These are phyloP conservation scores for Chloropsis hardwickii DNA, from an alignment of 2,113 vertebrate species.

Conservation along the genomic window DNA sequence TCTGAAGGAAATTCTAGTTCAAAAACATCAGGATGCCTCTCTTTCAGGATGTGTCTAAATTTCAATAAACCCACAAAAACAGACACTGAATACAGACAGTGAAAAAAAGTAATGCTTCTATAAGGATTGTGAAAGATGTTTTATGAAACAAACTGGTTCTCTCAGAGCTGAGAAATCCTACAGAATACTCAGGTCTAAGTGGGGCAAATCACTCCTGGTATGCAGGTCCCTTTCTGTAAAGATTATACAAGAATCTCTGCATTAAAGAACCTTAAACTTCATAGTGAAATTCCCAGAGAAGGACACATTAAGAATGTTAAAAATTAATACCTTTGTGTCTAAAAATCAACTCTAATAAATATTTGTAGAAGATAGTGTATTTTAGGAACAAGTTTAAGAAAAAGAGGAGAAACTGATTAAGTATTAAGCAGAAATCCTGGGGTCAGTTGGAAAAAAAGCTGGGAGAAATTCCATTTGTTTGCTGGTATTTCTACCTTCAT, in stretches of 20 bases:
- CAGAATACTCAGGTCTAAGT: background rate
- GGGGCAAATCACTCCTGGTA: background rate
- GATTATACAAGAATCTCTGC: background rate
- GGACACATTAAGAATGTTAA: background rate
- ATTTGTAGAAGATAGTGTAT: background rate
- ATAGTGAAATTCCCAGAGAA: background rate
- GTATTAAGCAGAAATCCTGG: background rate
- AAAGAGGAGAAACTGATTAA: background rate
- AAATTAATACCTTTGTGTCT: background rate
- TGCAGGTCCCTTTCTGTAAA: background rate
- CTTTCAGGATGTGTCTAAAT: background rate
- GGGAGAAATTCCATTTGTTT: conserved; percentile 16
- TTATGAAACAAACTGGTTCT: background rate
- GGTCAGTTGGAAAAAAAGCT: background rate
- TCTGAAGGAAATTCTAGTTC: background rate
- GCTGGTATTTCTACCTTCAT: background rate
- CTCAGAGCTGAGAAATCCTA: background rate
- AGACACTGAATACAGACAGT: background rate
- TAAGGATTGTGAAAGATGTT: background rate
- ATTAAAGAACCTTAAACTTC: background rate
- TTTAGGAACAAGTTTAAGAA: background rate
- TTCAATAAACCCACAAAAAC: background rate
- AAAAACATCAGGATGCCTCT: background rate
- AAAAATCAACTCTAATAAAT: background rate
- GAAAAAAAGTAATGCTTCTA: background rate